Percentiles rank a stretch among this genome's conserved stretches.
phyloP scores from a whole-genome alignment of 2,888 invertebrate genomes.

The Drosophila trichaetosa region DNA sequence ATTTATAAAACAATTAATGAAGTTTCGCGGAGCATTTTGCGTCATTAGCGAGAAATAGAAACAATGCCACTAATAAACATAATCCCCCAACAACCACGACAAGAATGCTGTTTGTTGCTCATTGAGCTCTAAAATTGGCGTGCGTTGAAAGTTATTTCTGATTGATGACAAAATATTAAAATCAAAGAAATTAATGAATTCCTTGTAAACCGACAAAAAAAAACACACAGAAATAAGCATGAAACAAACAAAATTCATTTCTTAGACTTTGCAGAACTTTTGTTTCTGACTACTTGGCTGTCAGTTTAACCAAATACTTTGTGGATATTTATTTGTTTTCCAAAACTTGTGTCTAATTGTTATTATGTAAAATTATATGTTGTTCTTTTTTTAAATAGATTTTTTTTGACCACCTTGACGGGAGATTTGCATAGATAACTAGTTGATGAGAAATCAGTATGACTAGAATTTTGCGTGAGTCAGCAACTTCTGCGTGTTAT shows the following conservation, averaged over 20 bases:
- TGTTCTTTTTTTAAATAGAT: conserved; percentile 42
- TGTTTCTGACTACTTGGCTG: conserved; percentile 15
- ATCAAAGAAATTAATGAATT: conserved; percentile 74
- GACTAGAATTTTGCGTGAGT: conserved; percentile 55
- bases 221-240: conserved; percentile 44
- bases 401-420: conserved; percentile 48
- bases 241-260: conserved; percentile 44
- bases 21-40: conserved; percentile 63
- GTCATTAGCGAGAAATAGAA: conserved; percentile 57
- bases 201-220: conserved; percentile 63
- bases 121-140: conserved; percentile 64
- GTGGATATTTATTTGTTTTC: conserved; percentile 61
- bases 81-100: conserved; percentile 10
- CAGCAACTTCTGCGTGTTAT: conserved; percentile 56
- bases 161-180: conserved; percentile 76
- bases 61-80: conserved; percentile 21
- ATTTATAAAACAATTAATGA: conserved; percentile 79
- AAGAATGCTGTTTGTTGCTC: conserved; percentile 48
- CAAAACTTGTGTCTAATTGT: conserved; percentile 58
- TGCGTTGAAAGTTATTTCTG: conserved; percentile 80
- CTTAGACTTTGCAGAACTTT: conserved; percentile 45
- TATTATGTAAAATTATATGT: conserved; percentile 63
- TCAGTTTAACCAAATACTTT: conserved; percentile 56
- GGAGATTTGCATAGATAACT: conserved; percentile 65
- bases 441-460: conserved; percentile 31